Evolutionary conservation across 1,140 invertebrate genomes (phyloP).

Genomic region (Euura saliciscinereae): DNA sequence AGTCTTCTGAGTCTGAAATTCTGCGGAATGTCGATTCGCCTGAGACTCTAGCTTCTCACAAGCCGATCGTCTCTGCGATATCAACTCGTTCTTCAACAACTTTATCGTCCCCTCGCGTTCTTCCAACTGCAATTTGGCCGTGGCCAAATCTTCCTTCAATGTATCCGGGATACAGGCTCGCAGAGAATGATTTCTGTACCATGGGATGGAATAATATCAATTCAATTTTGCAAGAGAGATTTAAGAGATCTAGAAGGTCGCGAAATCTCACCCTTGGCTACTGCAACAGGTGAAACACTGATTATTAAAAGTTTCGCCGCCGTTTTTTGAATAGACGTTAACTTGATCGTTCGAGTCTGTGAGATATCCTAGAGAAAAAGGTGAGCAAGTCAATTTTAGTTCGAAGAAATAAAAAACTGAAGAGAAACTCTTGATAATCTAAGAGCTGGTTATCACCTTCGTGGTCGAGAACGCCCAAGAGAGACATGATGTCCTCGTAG

Average conservation of each 20-base stretch:
- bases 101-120: slow-evolving; percentile 52
- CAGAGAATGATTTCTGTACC: not conserved
- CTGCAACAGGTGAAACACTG: not conserved
- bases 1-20: slow-evolving; percentile 66
- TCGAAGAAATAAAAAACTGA: too few relatives aligned
- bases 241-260: too few relatives aligned
- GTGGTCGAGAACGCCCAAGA: slow-evolving; percentile 41
- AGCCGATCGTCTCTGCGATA: slow-evolving; percentile 49
- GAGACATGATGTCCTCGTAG: slow-evolving; percentile 52
- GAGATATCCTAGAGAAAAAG: not conserved
- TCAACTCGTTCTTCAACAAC: slow-evolving; percentile 52
- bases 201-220: not conserved
- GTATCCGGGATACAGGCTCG: not conserved
- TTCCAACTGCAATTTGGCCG: slow-evolving; percentile 51
- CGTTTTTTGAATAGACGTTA: not conserved
- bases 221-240: too few relatives aligned
- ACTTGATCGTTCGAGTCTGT: not conserved
- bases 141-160: slow-evolving; percentile 43
- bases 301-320: not conserved
- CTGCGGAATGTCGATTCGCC: slow-evolving; percentile 44
- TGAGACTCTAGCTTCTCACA: slow-evolving; percentile 51
- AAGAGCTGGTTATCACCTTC: slow-evolving; percentile 17
- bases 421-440: not conserved
- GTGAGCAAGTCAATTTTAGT: too few relatives aligned
- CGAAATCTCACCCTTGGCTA: not conserved